Conservation (phyloP, 2,797 vertebrate genomes). For the Lepidocolaptes lacrymiger region DNA sequence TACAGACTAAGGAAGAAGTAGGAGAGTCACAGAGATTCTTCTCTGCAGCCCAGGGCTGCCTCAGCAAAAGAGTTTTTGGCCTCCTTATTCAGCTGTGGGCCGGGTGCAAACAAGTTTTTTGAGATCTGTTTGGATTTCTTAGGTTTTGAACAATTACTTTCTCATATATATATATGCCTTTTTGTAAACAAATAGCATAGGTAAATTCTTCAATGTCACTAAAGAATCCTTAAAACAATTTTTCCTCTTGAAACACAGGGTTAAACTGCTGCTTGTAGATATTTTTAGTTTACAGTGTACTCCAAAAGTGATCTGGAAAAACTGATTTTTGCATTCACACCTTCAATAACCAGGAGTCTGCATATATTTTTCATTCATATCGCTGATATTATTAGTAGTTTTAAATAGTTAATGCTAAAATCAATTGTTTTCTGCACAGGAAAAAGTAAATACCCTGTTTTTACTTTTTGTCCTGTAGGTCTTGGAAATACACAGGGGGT, state of each 20-base stretch:
- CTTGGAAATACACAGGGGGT: conserved; percentile 66
- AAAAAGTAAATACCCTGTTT: conserved; percentile 8
- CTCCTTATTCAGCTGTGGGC: background rate
- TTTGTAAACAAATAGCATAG: background rate
- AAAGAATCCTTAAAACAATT: background rate
- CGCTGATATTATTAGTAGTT: background rate
- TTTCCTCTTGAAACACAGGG: background rate
- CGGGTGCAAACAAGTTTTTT: background rate
- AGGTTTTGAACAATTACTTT: background rate
- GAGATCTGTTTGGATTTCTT: background rate
- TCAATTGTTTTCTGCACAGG: background rate
- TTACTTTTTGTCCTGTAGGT: conserved; percentile 56
- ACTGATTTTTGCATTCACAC: background rate
- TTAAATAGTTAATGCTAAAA: background rate
- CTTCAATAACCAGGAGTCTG: background rate
- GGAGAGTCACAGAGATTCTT: background rate
- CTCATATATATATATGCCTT: background rate
- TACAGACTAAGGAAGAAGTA: background rate
- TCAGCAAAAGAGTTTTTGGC: background rate
- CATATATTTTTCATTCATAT: background rate
- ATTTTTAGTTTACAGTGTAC: background rate
- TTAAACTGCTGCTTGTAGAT: background rate
- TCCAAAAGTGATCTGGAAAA: background rate
- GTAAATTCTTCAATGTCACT: background rate
- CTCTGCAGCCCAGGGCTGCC: background rate